Percentiles rank a stretch among this genome's conserved stretches.
phyloP scores from a whole-genome alignment of 2,888 invertebrate genomes.

The Cheilosia impressa region DNA sequence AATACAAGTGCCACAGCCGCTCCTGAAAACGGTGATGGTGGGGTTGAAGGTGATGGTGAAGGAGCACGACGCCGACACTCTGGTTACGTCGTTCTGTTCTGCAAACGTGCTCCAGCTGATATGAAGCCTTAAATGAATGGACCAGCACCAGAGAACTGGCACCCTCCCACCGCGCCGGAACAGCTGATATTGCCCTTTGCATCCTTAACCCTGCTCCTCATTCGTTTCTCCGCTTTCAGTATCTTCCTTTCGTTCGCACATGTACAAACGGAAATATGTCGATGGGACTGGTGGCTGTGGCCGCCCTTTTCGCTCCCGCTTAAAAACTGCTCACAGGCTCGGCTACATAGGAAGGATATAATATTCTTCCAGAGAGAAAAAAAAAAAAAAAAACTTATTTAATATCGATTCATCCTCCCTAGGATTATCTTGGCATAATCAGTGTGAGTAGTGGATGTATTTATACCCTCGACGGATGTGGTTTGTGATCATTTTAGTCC shows the following conservation, averaged over 20 bases:
- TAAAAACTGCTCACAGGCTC: neutral
- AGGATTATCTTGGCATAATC: conserved; percentile 44
- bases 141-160: conserved; percentile 39
- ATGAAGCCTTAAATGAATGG: conserved; percentile 19
- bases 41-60: conserved; percentile 24
- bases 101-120: conserved; percentile 59
- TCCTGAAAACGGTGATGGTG: neutral
- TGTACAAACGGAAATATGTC: conserved; percentile 42
- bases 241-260: conserved; percentile 44
- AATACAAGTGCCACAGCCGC: conserved; percentile 6
- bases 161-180: conserved; percentile 35
- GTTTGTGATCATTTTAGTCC: conserved; percentile 51
- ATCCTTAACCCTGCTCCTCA: conserved; percentile 62
- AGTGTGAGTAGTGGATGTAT: conserved; percentile 44
- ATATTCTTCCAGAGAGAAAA: conserved; percentile 42
- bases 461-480: conserved; percentile 61
- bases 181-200: conserved; percentile 70
- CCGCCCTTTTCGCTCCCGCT: conserved; percentile 60
- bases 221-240: conserved; percentile 27
- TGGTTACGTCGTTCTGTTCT: neutral
- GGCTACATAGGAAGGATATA: conserved; percentile 45
- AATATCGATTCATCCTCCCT: conserved; percentile 68
- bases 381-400: conserved; percentile 17
- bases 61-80: neutral
- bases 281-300: conserved; percentile 28